These are phyloP conservation scores for Neodiprion lecontei DNA, from an alignment of 1,140 invertebrate species.

Conservation along the genomic window DNA sequence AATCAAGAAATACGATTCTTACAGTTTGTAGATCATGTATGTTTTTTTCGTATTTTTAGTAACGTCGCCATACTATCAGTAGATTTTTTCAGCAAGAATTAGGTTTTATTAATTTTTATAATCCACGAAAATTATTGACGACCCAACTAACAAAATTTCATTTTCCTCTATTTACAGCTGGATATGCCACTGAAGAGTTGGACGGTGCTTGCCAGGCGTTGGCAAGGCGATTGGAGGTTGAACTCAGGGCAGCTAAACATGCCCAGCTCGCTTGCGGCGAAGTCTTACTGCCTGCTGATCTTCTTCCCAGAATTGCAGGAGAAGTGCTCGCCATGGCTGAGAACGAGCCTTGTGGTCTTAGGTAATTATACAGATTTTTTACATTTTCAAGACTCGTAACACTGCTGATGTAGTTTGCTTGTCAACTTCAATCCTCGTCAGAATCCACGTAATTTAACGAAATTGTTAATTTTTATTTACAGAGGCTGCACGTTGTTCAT, in stretches of 20 bases:
- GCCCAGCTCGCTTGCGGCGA: conserved; percentile 80
- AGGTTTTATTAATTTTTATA: too few species aligned
- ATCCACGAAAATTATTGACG: too few species aligned
- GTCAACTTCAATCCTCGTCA: not conserved
- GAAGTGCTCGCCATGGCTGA: conserved; percentile 82
- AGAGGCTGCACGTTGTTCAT: conserved; percentile 79
- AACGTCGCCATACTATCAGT: too few species aligned
- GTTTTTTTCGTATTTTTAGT: too few species aligned
- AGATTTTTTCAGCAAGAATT: too few species aligned
- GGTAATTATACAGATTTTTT: conserved; percentile 42
- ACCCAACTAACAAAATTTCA: conserved; percentile 13
- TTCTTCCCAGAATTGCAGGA: conserved; percentile 75
- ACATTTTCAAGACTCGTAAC: not conserved
- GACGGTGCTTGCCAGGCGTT: conserved; percentile 62
- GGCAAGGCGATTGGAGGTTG: conserved; percentile 75
- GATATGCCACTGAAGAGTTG: conserved; percentile 49
- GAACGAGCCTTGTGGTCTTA: conserved; percentile 83
- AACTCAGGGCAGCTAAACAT: conserved; percentile 78
- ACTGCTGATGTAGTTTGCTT: not conserved
- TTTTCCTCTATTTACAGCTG: conserved; percentile 39
- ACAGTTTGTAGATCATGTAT: too few species aligned
- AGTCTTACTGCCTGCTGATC: conserved; percentile 79
- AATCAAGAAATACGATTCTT: too few species aligned
- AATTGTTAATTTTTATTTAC: conserved; percentile 40
- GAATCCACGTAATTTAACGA: not conserved